Percentiles rank a stretch among this genome's conserved stretches.
Conservation (phyloP, 2,113 vertebrate genomes). For the Oriolus oriolus region DNA sequence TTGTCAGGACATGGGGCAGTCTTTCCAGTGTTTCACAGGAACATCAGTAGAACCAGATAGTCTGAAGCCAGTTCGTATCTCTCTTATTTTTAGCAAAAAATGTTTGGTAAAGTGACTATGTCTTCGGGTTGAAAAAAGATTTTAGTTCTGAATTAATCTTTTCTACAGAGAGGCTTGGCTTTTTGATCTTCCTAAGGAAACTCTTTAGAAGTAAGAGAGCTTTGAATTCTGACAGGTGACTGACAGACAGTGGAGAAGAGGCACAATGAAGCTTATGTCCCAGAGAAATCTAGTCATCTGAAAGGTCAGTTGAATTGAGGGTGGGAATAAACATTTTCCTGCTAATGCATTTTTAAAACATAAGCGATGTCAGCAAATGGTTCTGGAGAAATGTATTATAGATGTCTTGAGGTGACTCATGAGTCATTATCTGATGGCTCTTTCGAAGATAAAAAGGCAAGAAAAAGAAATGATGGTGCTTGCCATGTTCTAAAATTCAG, state of each 20-base stretch:
- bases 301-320: neutral
- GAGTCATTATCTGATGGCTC: neutral
- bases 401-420: neutral
- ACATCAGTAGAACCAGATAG: neutral
- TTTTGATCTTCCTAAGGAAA: slow-evolving; percentile 26
- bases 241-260: neutral
- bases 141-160: slow-evolving; percentile 7
- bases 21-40: neutral
- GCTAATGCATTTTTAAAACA: neutral
- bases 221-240: slow-evolving; percentile 19
- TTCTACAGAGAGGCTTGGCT: neutral
- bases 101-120: neutral
- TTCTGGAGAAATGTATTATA: neutral
- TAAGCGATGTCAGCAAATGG: neutral
- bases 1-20: neutral
- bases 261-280: neutral
- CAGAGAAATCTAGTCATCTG: neutral
- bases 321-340: neutral
- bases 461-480: neutral
- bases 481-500: neutral
- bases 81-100: neutral
- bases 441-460: neutral
- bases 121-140: neutral
- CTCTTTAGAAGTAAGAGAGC: neutral
- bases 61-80: neutral